phyloP scores from a whole-genome alignment of 2,113 vertebrate genomes.

The Phalacrocorax pelagicus region DNA sequence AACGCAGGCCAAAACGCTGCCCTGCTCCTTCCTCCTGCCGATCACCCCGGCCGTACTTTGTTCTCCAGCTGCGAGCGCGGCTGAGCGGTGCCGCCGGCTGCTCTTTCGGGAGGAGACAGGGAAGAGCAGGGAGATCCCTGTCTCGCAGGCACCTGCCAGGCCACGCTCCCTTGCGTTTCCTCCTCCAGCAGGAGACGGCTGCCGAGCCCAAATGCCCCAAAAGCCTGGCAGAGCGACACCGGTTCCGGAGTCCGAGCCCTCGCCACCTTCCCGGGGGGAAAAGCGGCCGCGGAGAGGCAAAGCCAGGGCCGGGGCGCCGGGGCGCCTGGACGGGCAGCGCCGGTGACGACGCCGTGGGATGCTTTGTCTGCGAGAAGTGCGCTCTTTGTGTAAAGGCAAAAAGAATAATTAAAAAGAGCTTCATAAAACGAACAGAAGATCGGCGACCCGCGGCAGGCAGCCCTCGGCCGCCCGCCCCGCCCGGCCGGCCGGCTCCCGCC shows the following conservation, averaged over 20 bases:
- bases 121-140: background rate
- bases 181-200: background rate
- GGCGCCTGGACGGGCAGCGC: background rate
- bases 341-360: background rate
- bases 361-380: background rate
- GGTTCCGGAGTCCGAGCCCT: background rate
- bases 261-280: background rate
- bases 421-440: background rate
- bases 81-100: background rate
- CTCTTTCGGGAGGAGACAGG: background rate
- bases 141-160: constrained; percentile 25
- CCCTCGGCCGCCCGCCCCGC: background rate
- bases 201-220: background rate
- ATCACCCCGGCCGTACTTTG: background rate
- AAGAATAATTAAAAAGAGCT: background rate
- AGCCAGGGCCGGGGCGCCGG: background rate
- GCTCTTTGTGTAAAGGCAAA: background rate
- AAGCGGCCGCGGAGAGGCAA: background rate
- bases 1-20: background rate
- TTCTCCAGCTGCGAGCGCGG: background rate
- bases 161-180: background rate
- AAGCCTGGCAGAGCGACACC: background rate
- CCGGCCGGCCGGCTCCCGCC: too few species aligned
- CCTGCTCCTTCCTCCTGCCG: background rate
- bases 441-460: background rate